A percentile compares a stretch with the other conserved stretches of the same genome.
Evolutionary conservation across 2,797 vertebrate genomes (phyloP).

Genomic region (Amblyraja radiata): DNA sequence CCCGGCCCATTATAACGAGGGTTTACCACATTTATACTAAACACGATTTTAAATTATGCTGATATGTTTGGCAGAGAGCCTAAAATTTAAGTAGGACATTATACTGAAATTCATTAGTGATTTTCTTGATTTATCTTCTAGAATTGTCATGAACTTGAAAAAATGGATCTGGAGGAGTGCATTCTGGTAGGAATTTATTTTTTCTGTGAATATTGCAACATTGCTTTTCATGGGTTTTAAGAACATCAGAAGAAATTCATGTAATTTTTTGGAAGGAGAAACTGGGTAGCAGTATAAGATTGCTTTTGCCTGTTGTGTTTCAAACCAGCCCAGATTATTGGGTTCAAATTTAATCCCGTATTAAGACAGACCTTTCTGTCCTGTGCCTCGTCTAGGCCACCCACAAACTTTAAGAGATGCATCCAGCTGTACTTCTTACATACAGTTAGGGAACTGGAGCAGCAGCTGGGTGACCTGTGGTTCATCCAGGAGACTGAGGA

Average conservation of each 20-base stretch:
- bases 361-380: not conserved
- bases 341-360: not conserved
- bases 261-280: not conserved
- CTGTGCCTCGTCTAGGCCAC: no score
- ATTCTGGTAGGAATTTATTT: slow-evolving; percentile 70
- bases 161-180: slow-evolving; percentile 93
- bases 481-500: no score
- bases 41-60: not conserved
- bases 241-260: not conserved
- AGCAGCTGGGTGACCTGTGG: no score
- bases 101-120: not conserved
- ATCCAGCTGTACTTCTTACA: no score
- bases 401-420: no score
- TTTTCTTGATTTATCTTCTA: slow-evolving; percentile 46
- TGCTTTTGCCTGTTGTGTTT: not conserved
- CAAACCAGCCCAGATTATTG: not conserved
- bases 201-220: not conserved
- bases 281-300: not conserved
- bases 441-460: no score
- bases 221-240: not conserved
- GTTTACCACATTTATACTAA: no score
- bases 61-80: not conserved
- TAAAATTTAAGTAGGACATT: not conserved
- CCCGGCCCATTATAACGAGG: no score
- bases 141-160: slow-evolving; percentile 89